A percentile compares a stretch with the other conserved stretches of the same genome.
Conservation (phyloP, 2,888 invertebrate species). For the Clitarchus hookeri region DNA sequence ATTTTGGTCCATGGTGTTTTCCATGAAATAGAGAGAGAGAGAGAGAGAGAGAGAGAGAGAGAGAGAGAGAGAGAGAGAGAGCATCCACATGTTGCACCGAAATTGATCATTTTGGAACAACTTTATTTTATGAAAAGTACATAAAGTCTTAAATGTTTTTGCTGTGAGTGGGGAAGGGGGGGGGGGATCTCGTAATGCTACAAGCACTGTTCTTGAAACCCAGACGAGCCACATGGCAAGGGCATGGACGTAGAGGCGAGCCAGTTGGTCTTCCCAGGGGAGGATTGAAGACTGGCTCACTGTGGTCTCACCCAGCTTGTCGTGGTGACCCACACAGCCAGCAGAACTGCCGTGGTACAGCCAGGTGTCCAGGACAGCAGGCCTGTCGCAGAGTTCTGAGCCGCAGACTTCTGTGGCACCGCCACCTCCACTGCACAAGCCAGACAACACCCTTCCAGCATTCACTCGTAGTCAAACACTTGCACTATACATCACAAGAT, state of each 20-base stretch:
- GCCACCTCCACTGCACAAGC: background rate
- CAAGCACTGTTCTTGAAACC: background rate
- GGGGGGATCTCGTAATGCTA: background rate
- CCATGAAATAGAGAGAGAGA: too few relatives aligned
- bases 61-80: too few relatives aligned
- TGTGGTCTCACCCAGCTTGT: background rate
- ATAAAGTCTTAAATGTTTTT: too few relatives aligned
- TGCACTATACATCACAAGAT: too few relatives aligned
- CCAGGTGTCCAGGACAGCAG: background rate
- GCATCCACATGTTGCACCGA: too few relatives aligned
- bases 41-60: too few relatives aligned
- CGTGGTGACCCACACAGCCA: background rate
- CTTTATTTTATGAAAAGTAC: too few relatives aligned
- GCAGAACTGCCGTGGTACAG: background rate
- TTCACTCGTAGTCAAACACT: too few relatives aligned
- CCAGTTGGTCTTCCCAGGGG: background rate
- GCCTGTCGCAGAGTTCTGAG: background rate
- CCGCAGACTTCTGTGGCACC: background rate
- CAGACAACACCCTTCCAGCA: background rate
- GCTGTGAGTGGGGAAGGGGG: too few relatives aligned
- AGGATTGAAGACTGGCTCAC: background rate
- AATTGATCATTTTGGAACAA: too few relatives aligned
- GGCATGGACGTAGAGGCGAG: background rate
- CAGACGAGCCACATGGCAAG: background rate
- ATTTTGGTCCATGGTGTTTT: too few relatives aligned